Conservation (phyloP, 2,797 vertebrate genomes). For the Pagetopsis macropterus region DNA sequence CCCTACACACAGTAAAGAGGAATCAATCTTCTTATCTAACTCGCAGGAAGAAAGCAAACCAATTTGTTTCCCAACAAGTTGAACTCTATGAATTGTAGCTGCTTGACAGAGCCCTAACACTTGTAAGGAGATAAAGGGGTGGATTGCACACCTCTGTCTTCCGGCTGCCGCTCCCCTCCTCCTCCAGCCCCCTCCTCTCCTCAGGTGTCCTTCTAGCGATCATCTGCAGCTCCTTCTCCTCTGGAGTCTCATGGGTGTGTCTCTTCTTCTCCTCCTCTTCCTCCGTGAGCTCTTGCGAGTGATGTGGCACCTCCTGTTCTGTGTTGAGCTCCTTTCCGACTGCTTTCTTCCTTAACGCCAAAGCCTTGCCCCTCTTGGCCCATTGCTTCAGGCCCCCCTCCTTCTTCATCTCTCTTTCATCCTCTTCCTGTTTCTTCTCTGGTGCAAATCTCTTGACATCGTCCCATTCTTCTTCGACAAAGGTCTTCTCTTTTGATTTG, state of each 20-base stretch:
- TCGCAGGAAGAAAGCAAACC: neutral
- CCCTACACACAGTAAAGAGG: neutral
- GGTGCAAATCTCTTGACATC: conserved; percentile 49
- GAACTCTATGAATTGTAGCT: neutral
- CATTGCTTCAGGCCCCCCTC: conserved; percentile 78
- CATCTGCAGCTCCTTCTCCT: conserved; percentile 84
- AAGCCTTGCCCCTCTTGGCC: conserved; percentile 84
- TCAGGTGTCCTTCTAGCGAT: conserved; percentile 79
- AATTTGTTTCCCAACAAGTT: neutral
- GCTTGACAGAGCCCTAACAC: neutral
- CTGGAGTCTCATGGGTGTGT: conserved; percentile 68
- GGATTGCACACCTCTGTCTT: conserved; percentile 88
- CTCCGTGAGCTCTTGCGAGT: conserved; percentile 83
- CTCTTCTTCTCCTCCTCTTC: conserved; percentile 45
- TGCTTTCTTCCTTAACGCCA: conserved; percentile 56
- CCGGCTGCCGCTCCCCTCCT: conserved; percentile 92
- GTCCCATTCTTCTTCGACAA: conserved; percentile 64
- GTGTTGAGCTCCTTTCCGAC: conserved; percentile 63
- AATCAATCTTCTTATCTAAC: neutral
- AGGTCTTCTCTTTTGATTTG: conserved; percentile 67
- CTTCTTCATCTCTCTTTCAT: conserved; percentile 72
- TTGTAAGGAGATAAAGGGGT: neutral
- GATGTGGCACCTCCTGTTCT: conserved; percentile 71
- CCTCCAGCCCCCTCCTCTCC: conserved; percentile 84
- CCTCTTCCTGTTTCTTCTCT: conserved; percentile 60